Evolutionary conservation across 2,888 invertebrate genomes (phyloP).

Genomic region (Nowickia ferox): DNA sequence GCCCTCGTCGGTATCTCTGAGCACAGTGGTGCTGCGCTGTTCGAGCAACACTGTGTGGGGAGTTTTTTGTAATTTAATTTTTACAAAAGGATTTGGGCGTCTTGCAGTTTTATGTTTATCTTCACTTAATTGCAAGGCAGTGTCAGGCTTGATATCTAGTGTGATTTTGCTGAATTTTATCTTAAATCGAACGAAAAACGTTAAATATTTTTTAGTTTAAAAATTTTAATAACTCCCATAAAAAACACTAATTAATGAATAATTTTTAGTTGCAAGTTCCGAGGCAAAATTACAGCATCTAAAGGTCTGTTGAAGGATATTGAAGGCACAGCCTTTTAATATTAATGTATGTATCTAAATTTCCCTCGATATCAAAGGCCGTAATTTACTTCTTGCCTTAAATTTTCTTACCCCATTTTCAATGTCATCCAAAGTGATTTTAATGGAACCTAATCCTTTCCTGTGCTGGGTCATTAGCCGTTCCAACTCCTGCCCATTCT

Average conservation of each 20-base stretch:
- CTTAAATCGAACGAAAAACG: conserved; percentile 8
- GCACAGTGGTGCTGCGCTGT: conserved; percentile 86
- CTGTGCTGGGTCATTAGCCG: conserved; percentile 43
- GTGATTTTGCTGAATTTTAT: conserved; percentile 56
- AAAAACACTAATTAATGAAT: too few relatives aligned
- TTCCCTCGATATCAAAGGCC: background rate
- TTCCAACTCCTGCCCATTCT: conserved; percentile 31
- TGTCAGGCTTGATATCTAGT: conserved; percentile 23
- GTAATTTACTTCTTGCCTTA: background rate
- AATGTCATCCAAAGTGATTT: conserved; percentile 70
- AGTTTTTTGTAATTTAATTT: conserved; percentile 87
- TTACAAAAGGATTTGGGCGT: conserved; percentile 84
- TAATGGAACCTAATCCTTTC: conserved; percentile 69
- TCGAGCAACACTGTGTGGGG: conserved; percentile 87
- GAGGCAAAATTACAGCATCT: too few relatives aligned
- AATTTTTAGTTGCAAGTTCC: background rate
- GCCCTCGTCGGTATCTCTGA: conserved; percentile 86
- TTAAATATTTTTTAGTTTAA: background rate
- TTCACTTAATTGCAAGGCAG: background rate
- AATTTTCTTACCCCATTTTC: conserved; percentile 71
- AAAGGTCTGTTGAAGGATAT: too few relatives aligned
- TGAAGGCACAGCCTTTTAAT: too few relatives aligned
- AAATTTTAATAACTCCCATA: too few relatives aligned
- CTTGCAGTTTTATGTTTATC: conserved; percentile 30
- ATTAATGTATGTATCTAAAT: too few relatives aligned